Percentiles rank a stretch among this genome's conserved stretches.
phyloP scores from a whole-genome alignment of 2,113 vertebrate species.

The Phainopepla nitens region DNA sequence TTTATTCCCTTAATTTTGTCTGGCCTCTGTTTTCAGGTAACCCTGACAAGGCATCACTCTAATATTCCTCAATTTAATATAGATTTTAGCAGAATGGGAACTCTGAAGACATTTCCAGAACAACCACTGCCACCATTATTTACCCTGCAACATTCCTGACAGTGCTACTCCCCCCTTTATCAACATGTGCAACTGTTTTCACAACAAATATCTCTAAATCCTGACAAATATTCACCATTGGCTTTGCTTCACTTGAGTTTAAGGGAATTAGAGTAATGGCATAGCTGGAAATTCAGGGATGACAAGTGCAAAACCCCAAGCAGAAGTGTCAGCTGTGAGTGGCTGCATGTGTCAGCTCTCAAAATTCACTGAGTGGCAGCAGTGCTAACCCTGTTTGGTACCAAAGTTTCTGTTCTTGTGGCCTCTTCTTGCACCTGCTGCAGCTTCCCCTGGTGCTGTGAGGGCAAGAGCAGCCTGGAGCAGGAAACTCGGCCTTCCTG shows the following conservation, averaged over 20 bases:
- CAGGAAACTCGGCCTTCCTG: background rate
- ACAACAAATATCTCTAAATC: background rate
- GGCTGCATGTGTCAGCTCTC: background rate
- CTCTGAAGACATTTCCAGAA: background rate
- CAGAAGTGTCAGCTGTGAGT: background rate
- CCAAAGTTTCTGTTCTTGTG: background rate
- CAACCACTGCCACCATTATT: background rate
- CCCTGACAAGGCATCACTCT: background rate
- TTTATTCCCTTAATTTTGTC: background rate
- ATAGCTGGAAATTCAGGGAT: background rate
- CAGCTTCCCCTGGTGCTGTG: background rate
- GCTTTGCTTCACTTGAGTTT: background rate
- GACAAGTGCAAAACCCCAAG: background rate
- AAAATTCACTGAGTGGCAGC: background rate
- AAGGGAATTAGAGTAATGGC: background rate
- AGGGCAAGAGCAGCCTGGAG: background rate
- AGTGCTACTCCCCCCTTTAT: background rate
- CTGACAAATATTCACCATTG: background rate
- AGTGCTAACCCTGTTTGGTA: background rate
- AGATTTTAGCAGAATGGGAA: background rate
- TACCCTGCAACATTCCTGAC: background rate
- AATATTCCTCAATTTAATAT: background rate
- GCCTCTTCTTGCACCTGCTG: background rate
- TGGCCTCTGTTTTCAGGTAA: too few relatives aligned
- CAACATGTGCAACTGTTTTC: background rate